Percentiles rank a stretch among this genome's conserved stretches.
phyloP scores from a whole-genome alignment of 2,797 vertebrate genomes.

The Pelodytes ibericus region DNA sequence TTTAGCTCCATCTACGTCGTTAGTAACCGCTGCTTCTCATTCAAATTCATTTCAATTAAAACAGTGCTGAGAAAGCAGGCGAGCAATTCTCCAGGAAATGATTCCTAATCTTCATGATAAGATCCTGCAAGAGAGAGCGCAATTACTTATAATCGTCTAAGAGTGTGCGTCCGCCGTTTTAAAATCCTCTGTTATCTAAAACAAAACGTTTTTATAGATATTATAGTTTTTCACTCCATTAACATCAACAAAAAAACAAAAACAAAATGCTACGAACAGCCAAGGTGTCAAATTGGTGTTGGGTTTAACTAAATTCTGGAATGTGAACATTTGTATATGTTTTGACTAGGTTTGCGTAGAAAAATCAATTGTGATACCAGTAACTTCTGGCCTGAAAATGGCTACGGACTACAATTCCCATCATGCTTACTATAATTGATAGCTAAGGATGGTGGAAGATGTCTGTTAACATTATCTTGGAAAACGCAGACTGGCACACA shows the following conservation, averaged over 20 bases:
- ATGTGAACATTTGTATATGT: constrained; percentile 21
- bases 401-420: too few relatives aligned
- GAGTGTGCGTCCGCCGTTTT: constrained; percentile 79
- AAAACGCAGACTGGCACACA: too few relatives aligned
- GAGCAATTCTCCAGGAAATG: constrained; percentile 79
- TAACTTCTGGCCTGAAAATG: too few relatives aligned
- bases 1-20: constrained; percentile 80
- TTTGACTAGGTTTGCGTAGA: neutral
- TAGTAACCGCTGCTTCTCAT: constrained; percentile 84
- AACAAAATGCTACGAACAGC: constrained; percentile 77
- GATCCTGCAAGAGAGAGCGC: constrained; percentile 78
- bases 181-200: constrained; percentile 65
- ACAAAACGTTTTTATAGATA: constrained; percentile 76
- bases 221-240: constrained; percentile 77
- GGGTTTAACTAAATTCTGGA: constrained; percentile 73
- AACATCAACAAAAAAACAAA: constrained; percentile 78
- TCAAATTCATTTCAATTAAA: constrained; percentile 84
- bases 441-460: too few relatives aligned
- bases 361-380: too few relatives aligned
- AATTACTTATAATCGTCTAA: constrained; percentile 85
- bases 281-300: constrained; percentile 72
- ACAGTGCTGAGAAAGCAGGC: constrained; percentile 82
- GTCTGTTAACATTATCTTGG: too few relatives aligned
- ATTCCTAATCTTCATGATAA: constrained; percentile 84
- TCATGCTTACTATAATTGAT: too few relatives aligned